phyloP scores from a whole-genome alignment of 2,888 invertebrate species.

The Tuberolachnus salignus region DNA sequence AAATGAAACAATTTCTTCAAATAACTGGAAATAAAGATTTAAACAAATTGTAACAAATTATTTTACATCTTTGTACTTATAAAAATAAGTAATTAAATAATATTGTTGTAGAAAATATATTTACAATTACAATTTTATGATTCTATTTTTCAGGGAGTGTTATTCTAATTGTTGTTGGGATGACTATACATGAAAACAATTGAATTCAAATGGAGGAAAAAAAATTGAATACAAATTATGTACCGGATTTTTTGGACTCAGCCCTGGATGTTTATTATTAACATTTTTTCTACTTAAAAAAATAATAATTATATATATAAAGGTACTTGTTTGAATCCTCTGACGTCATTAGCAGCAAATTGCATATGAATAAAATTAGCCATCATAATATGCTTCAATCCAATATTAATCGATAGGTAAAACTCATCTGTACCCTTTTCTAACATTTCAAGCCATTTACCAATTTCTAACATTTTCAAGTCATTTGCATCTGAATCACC shows the following conservation, averaged over 20 bases:
- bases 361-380: slow-evolving; percentile 34
- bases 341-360: not conserved
- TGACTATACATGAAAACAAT: too few relatives aligned
- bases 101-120: not conserved
- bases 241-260: too few relatives aligned
- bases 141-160: not conserved
- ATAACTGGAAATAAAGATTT: slow-evolving; percentile 28
- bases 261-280: not conserved
- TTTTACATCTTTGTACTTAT: too few relatives aligned
- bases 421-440: slow-evolving; percentile 38
- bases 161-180: not conserved
- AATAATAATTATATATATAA: not conserved
- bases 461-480: slow-evolving; percentile 32
- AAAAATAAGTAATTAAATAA: not conserved
- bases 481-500: slow-evolving; percentile 10
- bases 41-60: not conserved
- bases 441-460: slow-evolving; percentile 37
- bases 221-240: too few relatives aligned
- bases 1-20: slow-evolving; percentile 35
- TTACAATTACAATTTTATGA: not conserved
- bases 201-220: not conserved
- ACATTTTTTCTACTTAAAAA: not conserved
- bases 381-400: slow-evolving; percentile 16
- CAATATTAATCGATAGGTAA: slow-evolving; percentile 41
- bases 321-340: slow-evolving; percentile 7